Percentiles rank a stretch among this genome's conserved stretches.
phyloP scores from a whole-genome alignment of 92 coral and sea anemone genomes.

The Porites evermanni region DNA sequence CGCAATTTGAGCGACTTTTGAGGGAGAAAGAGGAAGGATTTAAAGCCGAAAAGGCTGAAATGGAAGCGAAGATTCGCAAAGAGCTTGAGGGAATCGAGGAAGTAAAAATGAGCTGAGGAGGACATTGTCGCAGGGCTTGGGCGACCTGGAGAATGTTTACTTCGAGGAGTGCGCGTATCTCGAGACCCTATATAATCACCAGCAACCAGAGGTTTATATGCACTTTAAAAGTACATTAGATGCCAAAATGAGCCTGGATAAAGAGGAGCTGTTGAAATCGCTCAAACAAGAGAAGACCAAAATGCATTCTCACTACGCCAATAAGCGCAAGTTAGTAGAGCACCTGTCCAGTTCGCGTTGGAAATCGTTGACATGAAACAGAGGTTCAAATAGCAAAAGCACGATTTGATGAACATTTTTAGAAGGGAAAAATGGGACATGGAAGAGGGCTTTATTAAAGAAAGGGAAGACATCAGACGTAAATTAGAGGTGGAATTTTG shows the following conservation, averaged over 20 bases:
- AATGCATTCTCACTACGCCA: conserved; percentile 85
- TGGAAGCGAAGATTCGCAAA: too few species aligned
- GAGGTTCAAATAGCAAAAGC: conserved; percentile 92
- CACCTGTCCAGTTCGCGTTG: conserved; percentile 77
- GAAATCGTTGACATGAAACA: conserved; percentile 94
- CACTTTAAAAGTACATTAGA: conserved; percentile 71
- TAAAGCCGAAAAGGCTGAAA: too few species aligned
- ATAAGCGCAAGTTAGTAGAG: conserved; percentile 87
- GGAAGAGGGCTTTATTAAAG: conserved; percentile 80
- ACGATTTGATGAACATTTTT: conserved; percentile 91
- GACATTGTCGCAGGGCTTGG: conserved; percentile 80
- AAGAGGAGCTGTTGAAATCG: conserved; percentile 65
- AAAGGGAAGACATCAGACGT: conserved; percentile 89
- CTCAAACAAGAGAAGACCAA: conserved; percentile 80
- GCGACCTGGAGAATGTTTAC: conserved; percentile 89
- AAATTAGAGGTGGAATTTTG: conserved; percentile 88
- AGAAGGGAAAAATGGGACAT: conserved; percentile 87
- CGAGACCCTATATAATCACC: conserved; percentile 73
- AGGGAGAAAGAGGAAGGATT: too few species aligned
- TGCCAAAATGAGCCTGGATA: conserved; percentile 58
- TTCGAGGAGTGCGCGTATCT: conserved; percentile 79
- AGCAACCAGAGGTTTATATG: conserved; percentile 94
- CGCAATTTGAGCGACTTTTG: too few species aligned
- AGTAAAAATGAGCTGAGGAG: conserved; percentile 90
- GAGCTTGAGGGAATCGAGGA: conserved; percentile 94